Evolutionary conservation across 2,888 invertebrate species (phyloP), one percentile per base, ranked within the genome.

Genomic region (Cheilosia vernalis): DNA sequence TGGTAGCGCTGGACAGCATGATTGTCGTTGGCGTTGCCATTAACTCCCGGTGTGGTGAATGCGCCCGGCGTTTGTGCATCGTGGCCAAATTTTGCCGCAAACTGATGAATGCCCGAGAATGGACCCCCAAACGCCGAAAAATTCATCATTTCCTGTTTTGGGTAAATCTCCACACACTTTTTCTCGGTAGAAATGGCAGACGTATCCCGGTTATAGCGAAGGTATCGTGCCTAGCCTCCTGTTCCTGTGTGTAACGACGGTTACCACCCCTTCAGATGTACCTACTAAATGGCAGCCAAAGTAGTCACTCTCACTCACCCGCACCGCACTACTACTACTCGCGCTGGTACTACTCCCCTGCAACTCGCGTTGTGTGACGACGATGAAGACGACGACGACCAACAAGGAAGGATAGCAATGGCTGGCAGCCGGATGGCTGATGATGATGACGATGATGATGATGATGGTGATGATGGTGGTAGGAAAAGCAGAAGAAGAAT

Each of bases 41-140:
- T 90, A 53, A 90, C 88, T 67, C 90, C 90, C 87, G 92, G 92
- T 88, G 92, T 91, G 56, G 90, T 89, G 87, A 92, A 92, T 70
- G 92, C 91, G 70, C 92, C 92, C 87, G 91, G 90, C 85, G 91
- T 90, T 88, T 92, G 92, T 76, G 90, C 87, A 88, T 92, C 92
- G 88, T 91, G 91, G 40, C 90, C 89, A 89, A 92, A 92, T 90
- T 92, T 92, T 83, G 92, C 92, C 83, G 92, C 92, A 90, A 92
- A 92, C 88, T 92, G 92, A 89, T 92, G 92, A 85, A 92, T 92
- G 87, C 92, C 92, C 87, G 92, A 92, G 88, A 92, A 92, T 58
- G 92, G 92, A 87, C 92, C 92, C 88, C 92, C 92, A 85, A 92
- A 92, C 76, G 92, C 92, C 79, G 92, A 92, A 89, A 92, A 92